These are phyloP conservation scores for Sternotherus odoratus DNA, from an alignment of 2,797 vertebrate genomes.

Conservation along the genomic window DNA sequence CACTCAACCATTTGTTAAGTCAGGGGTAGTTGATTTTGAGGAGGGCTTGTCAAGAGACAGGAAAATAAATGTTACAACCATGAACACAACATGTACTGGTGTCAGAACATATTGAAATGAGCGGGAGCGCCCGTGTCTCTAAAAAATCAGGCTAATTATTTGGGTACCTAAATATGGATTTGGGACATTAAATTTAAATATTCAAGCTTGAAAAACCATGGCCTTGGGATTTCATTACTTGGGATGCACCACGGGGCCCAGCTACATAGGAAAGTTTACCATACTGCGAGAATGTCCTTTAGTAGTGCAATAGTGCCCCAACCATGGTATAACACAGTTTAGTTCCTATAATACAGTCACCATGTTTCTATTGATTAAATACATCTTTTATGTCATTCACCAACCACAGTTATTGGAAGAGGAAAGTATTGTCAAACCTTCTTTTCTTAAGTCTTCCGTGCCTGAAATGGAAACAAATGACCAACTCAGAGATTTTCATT, in stretches of 20 bases:
- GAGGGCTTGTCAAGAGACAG: not conserved
- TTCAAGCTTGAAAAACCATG: not conserved
- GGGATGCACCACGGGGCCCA: not conserved
- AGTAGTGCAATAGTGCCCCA: not conserved
- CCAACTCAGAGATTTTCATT: not conserved
- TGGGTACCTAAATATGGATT: not conserved
- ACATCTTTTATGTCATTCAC: not conserved
- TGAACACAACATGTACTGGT: accelerated
- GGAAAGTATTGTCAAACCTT: not conserved
- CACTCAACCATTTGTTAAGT: not conserved
- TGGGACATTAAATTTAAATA: not conserved
- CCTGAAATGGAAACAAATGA: not conserved
- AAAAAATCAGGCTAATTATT: accelerated
- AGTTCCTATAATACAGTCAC: not conserved
- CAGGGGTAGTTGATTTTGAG: not conserved
- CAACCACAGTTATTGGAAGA: not conserved
- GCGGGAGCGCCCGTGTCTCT: not conserved
- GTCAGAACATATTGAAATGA: not conserved
- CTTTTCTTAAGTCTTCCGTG: not conserved
- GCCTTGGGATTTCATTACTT: not conserved
- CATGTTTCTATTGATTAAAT: not conserved
- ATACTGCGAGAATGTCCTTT: not conserved
- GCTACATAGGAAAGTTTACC: not conserved
- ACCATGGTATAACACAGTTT: not conserved
- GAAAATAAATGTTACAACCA: not conserved